A percentile compares a stretch with the other conserved stretches of the same genome.
Evolutionary conservation across 1,140 invertebrate genomes (phyloP).

Genomic region (Scaptomyza montana): DNA sequence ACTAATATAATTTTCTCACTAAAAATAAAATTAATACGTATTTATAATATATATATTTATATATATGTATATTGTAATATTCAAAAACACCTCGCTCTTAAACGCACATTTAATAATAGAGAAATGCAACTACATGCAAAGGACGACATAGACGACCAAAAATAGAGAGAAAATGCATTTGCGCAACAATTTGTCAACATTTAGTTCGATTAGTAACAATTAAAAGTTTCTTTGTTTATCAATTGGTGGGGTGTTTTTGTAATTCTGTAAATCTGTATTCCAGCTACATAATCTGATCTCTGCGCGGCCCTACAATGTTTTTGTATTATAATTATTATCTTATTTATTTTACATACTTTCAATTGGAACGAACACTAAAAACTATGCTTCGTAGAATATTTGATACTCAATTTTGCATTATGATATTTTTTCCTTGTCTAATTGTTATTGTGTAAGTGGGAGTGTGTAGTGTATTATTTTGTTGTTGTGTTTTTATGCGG

Average conservation of each 20-base stretch:
- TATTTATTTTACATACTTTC: constrained; percentile 31
- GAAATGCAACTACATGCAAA: constrained; percentile 70
- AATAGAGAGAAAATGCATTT: constrained; percentile 44
- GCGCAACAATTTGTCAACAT: constrained; percentile 56
- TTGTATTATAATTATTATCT: constrained; percentile 18
- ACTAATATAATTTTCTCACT: constrained; percentile 52
- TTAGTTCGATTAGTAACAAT: constrained; percentile 52
- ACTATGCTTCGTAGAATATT: constrained; percentile 76
- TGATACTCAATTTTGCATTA: constrained; percentile 40
- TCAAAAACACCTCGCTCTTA: constrained; percentile 65
- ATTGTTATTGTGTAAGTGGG: constrained; percentile 28
- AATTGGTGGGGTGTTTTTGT: constrained; percentile 75
- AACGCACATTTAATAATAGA: constrained; percentile 61
- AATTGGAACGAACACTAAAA: constrained; percentile 74
- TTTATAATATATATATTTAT: constrained; percentile 43
- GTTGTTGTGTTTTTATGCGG: constrained; percentile 21
- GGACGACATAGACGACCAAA: constrained; percentile 51
- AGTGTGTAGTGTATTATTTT: constrained; percentile 32
- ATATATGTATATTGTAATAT: constrained; percentile 57
- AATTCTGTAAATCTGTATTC: constrained; percentile 38
- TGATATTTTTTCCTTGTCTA: constrained; percentile 52
- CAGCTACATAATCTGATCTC: constrained; percentile 11
- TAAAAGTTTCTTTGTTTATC: constrained; percentile 66
- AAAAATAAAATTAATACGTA: constrained; percentile 66
- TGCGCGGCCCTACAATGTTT: constrained; percentile 42